phyloP scores from a whole-genome alignment of 2,797 vertebrate species.

The Tamandua tetradactyla region DNA sequence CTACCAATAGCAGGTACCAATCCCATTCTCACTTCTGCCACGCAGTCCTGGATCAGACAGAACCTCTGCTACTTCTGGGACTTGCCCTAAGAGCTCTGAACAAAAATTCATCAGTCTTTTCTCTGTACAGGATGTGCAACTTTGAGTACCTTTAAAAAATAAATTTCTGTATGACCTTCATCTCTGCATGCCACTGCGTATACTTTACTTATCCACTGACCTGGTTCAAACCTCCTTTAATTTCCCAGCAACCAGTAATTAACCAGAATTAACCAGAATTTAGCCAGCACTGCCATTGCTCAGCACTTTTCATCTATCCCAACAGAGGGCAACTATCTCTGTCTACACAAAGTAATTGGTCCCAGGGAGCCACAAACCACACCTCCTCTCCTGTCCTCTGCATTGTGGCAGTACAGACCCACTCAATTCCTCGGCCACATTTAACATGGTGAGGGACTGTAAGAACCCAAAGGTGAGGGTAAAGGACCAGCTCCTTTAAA shows the following conservation, averaged over 20 bases:
- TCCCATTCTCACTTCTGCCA: neutral
- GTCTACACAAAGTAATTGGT: neutral
- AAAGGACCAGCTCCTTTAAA: neutral
- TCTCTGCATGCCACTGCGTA: neutral
- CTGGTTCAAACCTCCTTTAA: neutral
- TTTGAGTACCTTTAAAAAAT: slow-evolving; percentile 21
- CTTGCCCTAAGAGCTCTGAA: slow-evolving; percentile 11
- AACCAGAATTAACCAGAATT: neutral
- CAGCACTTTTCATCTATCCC: neutral
- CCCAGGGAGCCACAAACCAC: neutral
- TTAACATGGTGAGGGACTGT: neutral
- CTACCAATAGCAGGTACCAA: slow-evolving; percentile 90
- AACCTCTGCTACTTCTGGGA: neutral
- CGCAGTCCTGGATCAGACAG: neutral
- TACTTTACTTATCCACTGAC: neutral
- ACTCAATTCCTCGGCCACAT: neutral
- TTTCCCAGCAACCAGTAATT: neutral
- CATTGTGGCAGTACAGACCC: neutral
- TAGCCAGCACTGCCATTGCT: neutral
- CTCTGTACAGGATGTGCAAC: slow-evolving; percentile 23
- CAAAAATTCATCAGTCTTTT: neutral
- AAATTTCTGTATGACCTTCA: neutral
- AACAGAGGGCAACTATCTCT: neutral
- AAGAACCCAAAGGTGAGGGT: neutral
- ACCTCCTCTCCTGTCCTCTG: neutral